These are phyloP conservation scores for Petrocephalus schoutedeni DNA, from an alignment of 2,797 vertebrate genomes.

Conservation along the genomic window DNA sequence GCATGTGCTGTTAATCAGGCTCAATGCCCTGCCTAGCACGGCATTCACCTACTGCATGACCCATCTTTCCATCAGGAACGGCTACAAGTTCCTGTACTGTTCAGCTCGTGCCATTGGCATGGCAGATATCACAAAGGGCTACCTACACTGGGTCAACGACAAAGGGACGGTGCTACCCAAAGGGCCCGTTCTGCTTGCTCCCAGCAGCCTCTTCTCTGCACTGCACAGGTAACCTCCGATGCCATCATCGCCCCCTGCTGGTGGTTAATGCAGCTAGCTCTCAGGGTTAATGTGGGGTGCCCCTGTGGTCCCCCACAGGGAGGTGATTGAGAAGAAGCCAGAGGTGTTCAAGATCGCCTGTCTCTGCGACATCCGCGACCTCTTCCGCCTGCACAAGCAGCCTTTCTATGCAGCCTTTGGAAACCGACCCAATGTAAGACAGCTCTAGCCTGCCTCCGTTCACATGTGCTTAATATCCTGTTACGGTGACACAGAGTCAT, in stretches of 20 bases:
- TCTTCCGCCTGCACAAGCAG: constrained; percentile 65
- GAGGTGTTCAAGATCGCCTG: constrained; percentile 92
- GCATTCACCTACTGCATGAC: not conserved
- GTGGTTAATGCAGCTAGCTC: not conserved
- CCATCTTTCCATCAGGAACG: constrained; percentile 66
- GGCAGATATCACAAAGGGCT: constrained; percentile 86
- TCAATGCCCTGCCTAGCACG: not conserved
- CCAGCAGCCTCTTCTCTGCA: constrained; percentile 91
- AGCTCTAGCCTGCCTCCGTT: not conserved
- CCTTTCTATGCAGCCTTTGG: constrained; percentile 92
- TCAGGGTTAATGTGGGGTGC: not conserved
- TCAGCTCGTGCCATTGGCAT: constrained; percentile 89
- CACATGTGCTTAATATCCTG: not conserved
- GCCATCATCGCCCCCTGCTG: not conserved
- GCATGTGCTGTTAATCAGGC: not conserved
- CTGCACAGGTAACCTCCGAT: constrained; percentile 75
- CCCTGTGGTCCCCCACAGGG: constrained; percentile 59
- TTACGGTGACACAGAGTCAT: not conserved
- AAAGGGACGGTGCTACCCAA: constrained; percentile 79
- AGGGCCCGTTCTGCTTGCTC: constrained; percentile 86
- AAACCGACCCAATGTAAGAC: constrained; percentile 82
- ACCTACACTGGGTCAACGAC: constrained; percentile 85
- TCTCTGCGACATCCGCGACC: constrained; percentile 77
- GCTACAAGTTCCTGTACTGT: constrained; percentile 95
- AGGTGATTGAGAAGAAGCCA: constrained; percentile 91